Base-by-base conservation (phyloP, 2,797 vertebrate species). In the Orestias chungarensis region DNA sequence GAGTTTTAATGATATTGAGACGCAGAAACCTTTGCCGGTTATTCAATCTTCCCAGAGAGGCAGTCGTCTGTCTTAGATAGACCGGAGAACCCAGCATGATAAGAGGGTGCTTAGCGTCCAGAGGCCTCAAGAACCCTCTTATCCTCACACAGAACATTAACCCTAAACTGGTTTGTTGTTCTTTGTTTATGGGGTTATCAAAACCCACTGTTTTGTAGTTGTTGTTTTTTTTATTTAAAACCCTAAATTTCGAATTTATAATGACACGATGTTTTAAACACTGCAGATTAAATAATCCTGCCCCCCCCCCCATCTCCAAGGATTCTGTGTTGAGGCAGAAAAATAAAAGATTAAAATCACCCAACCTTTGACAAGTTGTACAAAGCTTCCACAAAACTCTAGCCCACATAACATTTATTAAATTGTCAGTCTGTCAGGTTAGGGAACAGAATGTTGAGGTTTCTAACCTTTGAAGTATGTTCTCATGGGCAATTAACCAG, bases 11-110 rank as follows among this genome's bases (percentile, higher is more conserved):
- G 42, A 14, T 71, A 79, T 57, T 15, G 33, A 83, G 31, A 66
- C 75, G 49, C 35, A 67, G 27, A 68, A 76, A 82, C 55, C 25
- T 47, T 33, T 71, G 69, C 65, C 61, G 82, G 25, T 3, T 10
- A 29, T 18, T 43, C 1, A 5, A 43, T 25, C n/a, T 33, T n/a
- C 12, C 23, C n/a, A 43, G 12, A 17, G 23, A n/a, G 11, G n/a
- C n/a, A 27, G 59, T 64, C n/a, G 43, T 31, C 6, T 64, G 10
- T 11, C 17, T 29, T n/a, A n/a, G n/a, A n/a, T n/a, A n/a, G n/a
- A n/a, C n/a, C n/a, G n/a, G n/a, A n/a, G 15, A 18, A 3, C 15
- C 44, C 17, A 18, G 44, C 44, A 46, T 4, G 20, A 18, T 18
- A 46, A 35, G 12, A 54, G 50, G 35, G 12, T 40, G 35, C 59